Evolutionary conservation across 2,888 invertebrate genomes (phyloP), one percentile per base, ranked within the genome.

Genomic region (Petrolisthes cinctipes): DNA sequence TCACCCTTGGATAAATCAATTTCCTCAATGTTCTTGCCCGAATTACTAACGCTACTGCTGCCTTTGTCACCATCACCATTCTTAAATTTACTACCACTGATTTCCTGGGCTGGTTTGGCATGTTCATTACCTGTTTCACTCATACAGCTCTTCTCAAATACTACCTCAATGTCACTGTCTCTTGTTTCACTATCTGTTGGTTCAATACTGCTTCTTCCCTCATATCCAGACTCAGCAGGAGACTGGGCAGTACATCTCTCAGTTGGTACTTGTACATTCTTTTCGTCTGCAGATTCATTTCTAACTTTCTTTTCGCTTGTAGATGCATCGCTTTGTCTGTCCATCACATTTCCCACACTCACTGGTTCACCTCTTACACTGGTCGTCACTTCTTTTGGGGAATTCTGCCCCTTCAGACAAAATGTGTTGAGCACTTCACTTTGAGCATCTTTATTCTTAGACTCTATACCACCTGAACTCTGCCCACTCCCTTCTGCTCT

Each of bases 91-190:
- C 71, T 71, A n/a, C n/a, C 71, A 37, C 37, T 37, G 0, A 37
- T 37, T 37, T 37, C 37, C 37, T 37, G 37, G 0, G 37, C 37
- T 37, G 37, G 37, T 37, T 37, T 37, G 37, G 37, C 1, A 37
- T 37, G 37, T 37, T 37, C 37, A 37, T 37, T 37, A 37, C 37
- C 37, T 37, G 37, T 17, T 11, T 51, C 37, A 66, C 81, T 14
- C 9, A 66, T 66, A 37, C 37, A 66, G 11, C 75, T 20, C 57
- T 81, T 86, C 61, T 84, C 87, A 73, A 51, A 87, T 4, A 88
- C 9, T 23, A 88, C 76, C 57, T 88, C 87, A 84, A 81, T 71
- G 81, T 84, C 84, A 75, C 84, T 88, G 11, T 84, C 87, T 61
- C 87, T 84, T 61, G 68, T 61, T 66, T 23, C 83, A 80, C 51